phyloP scores from a whole-genome alignment of 2,888 invertebrate genomes.

The Drosophila basisetae region DNA sequence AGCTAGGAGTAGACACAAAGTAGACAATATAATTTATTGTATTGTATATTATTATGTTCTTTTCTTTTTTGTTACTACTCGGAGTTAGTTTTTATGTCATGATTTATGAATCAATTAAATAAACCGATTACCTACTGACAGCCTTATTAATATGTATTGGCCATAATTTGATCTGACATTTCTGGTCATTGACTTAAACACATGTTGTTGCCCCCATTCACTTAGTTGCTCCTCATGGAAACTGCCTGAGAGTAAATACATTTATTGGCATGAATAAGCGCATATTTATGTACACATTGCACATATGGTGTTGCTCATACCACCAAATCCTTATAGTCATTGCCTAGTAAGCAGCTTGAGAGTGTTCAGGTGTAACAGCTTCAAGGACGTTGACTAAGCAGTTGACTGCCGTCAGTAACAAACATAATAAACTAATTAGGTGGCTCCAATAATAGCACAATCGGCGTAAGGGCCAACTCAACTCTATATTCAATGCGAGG shows the following conservation, averaged over 20 bases:
- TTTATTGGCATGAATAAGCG: conserved; percentile 61
- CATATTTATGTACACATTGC: conserved; percentile 43
- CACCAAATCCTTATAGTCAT: conserved; percentile 36
- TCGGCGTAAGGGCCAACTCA: conserved; percentile 13
- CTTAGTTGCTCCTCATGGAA: not conserved
- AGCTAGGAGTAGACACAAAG: not conserved
- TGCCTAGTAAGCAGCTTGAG: conserved; percentile 18
- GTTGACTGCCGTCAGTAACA: conserved; percentile 17
- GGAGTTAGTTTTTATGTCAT: conserved; percentile 25
- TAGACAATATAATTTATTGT: not conserved
- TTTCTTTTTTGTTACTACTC: not conserved
- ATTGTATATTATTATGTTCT: conserved; percentile 1
- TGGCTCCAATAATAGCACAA: conserved; percentile 54
- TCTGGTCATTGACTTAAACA: conserved; percentile 9
- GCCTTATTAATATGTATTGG: conserved; percentile 35
- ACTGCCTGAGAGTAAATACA: conserved; percentile 18
- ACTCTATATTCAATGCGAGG: not conserved
- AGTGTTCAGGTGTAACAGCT: conserved; percentile 20
- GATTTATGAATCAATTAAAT: conserved; percentile 53
- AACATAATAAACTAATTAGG: conserved; percentile 70
- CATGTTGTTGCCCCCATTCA: not conserved
- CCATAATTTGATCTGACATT: conserved; percentile 37
- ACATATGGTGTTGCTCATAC: conserved; percentile 18
- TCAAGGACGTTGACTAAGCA: conserved; percentile 24
- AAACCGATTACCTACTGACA: conserved; percentile 37